These are phyloP conservation scores for Conops quadrifasciatus DNA, from an alignment of 2,888 invertebrate species.

Conservation along the genomic window DNA sequence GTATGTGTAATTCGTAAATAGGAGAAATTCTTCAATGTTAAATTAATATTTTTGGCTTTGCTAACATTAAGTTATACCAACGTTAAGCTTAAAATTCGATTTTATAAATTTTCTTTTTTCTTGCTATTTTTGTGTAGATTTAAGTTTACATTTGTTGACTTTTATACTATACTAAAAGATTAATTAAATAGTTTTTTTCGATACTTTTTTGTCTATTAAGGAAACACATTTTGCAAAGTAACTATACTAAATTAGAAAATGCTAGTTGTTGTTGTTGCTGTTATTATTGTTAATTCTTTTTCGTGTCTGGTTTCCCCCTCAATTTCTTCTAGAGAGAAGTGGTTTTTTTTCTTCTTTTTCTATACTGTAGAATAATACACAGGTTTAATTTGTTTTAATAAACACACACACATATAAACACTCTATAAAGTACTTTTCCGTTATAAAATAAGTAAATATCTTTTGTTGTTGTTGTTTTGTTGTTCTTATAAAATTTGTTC, in stretches of 20 bases:
- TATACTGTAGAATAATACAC: slow-evolving; percentile 23
- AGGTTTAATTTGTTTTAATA: slow-evolving; percentile 19
- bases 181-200: slow-evolving; percentile 32
- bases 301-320: neutral
- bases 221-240: slow-evolving; percentile 39
- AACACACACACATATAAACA: slow-evolving; percentile 16
- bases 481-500: slow-evolving; percentile 33
- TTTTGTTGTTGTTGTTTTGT: slow-evolving; percentile 29
- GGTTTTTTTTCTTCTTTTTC: too few species aligned
- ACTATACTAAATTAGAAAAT: slow-evolving; percentile 45
- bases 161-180: neutral
- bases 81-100: slow-evolving; percentile 12
- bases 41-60: slow-evolving; percentile 31
- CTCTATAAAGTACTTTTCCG: slow-evolving; percentile 20
- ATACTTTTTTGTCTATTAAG: slow-evolving; percentile 19
- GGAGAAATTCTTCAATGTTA: slow-evolving; percentile 12
- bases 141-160: slow-evolving; percentile 8
- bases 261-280: slow-evolving; percentile 35
- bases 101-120: neutral
- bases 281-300: slow-evolving; percentile 4
- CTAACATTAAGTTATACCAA: slow-evolving; percentile 26
- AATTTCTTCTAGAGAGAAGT: too few species aligned
- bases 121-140: slow-evolving; percentile 1
- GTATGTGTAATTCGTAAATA: slow-evolving; percentile 13
- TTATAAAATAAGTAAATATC: slow-evolving; percentile 32